Evolutionary conservation across 1,140 invertebrate genomes (phyloP).

Genomic region (Tetramorium parvispinum): DNA sequence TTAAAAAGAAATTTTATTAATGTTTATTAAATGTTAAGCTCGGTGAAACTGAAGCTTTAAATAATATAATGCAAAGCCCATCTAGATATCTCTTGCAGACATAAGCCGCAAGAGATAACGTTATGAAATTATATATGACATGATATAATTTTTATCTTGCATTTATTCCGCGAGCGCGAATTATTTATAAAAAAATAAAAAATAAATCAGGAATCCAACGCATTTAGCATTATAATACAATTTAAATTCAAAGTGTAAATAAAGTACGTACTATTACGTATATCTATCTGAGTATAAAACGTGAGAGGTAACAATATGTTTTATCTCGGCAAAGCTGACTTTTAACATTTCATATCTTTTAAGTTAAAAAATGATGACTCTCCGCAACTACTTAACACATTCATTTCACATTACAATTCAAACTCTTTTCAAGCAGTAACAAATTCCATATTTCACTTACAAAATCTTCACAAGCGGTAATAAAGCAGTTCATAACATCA

Average conservation of each 20-base stretch:
- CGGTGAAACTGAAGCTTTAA: not conserved
- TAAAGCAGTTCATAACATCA: not conserved
- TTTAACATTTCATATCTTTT: constrained; percentile 6
- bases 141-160: not conserved
- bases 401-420: not conserved
- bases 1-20: constrained; percentile 3
- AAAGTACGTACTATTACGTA: not conserved
- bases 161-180: not conserved
- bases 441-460: not conserved
- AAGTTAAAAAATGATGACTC: not conserved
- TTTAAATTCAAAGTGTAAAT: constrained; percentile 7
- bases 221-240: not conserved
- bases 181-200: constrained; percentile 16
- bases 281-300: not conserved
- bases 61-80: not conserved
- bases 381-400: not conserved
- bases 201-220: not conserved
- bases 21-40: not conserved
- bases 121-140: not conserved
- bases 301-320: not conserved
- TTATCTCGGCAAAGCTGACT: not conserved
- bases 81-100: not conserved
- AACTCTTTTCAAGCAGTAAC: not conserved
- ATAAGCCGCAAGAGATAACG: not conserved
- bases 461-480: not conserved